These are phyloP conservation scores for Diabrotica virgifera DNA, from an alignment of 1,140 invertebrate species.

Conservation along the genomic window DNA sequence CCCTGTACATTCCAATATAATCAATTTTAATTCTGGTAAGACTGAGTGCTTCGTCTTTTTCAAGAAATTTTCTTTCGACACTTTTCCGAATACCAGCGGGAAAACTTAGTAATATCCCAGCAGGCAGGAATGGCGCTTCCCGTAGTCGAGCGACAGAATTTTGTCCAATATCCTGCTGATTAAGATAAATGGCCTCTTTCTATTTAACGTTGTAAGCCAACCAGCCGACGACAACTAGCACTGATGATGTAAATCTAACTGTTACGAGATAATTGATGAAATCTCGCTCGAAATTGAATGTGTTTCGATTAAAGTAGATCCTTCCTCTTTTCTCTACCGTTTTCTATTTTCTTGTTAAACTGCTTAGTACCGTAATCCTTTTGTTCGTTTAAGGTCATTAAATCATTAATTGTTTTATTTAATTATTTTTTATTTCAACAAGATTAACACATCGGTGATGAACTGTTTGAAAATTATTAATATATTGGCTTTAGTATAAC, in stretches of 20 bases:
- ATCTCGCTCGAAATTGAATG: conserved; percentile 12
- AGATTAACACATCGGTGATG: background rate
- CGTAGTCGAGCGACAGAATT: conserved; percentile 5
- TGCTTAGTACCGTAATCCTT: too few species aligned
- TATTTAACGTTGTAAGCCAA: conserved; percentile 13
- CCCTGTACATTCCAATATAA: too few species aligned
- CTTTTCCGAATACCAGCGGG: background rate
- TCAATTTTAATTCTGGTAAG: background rate
- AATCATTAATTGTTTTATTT: too few species aligned
- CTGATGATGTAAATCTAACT: conserved; percentile 9
- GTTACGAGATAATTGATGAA: conserved; percentile 17
- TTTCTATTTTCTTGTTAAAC: too few species aligned
- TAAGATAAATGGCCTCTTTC: conserved; percentile 20
- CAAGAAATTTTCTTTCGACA: background rate
- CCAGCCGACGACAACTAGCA: conserved; percentile 1
- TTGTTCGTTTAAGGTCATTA: too few species aligned
- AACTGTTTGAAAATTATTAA: too few species aligned
- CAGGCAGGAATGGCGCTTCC: conserved; percentile 8
- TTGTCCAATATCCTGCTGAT: conserved; percentile 13
- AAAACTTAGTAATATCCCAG: background rate
- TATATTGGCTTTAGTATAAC: too few species aligned
- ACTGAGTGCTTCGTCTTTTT: background rate
- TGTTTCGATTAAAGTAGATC: background rate
- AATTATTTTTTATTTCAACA: background rate
- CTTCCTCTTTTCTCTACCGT: too few species aligned